A percentile compares a stretch with the other conserved stretches of the same genome.
Evolutionary conservation across 1,140 invertebrate species (phyloP).

Genomic region (Dinothrombium tinctorium): DNA sequence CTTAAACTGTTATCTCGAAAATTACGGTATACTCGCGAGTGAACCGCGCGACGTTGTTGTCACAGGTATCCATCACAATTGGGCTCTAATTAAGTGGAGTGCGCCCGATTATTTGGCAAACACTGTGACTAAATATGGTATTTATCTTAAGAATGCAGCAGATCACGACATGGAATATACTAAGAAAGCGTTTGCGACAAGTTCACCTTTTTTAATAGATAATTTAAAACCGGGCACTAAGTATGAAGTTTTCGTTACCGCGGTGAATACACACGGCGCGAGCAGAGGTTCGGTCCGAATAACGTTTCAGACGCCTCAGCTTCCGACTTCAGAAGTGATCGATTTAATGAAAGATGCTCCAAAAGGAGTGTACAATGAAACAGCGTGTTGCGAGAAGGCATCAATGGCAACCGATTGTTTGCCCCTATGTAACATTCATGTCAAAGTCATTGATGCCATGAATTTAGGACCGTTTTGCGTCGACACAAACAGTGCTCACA

Average conservation of each 20-base stretch:
- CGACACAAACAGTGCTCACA: slow-evolving; percentile 22
- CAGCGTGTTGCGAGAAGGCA: slow-evolving; percentile 42
- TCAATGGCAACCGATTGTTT: slow-evolving; percentile 43
- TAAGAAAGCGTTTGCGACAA: slow-evolving; percentile 22
- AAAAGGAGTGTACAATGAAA: slow-evolving; percentile 31
- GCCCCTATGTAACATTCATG: slow-evolving; percentile 43
- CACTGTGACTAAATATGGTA: slow-evolving; percentile 40
- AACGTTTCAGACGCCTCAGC: slow-evolving; percentile 33
- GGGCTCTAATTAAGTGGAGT: slow-evolving; percentile 50
- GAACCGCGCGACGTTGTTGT: slow-evolving; percentile 39
- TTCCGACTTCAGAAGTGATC: background rate
- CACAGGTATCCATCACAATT: slow-evolving; percentile 41
- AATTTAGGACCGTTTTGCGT: slow-evolving; percentile 34
- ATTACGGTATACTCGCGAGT: slow-evolving; percentile 50
- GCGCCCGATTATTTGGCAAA: slow-evolving; percentile 35
- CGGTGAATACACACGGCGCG: slow-evolving; percentile 47
- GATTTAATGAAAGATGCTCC: background rate
- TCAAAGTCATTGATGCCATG: slow-evolving; percentile 39
- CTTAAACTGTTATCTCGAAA: slow-evolving; percentile 49
- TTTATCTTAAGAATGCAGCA: slow-evolving; percentile 42
- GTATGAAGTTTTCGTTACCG: slow-evolving; percentile 55
- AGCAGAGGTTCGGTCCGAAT: slow-evolving; percentile 43
- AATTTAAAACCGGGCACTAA: slow-evolving; percentile 37
- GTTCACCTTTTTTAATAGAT: slow-evolving; percentile 44
- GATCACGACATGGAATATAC: slow-evolving; percentile 24